Conservation (phyloP, 2,797 vertebrate genomes). For the Hemibagrus guttatus region DNA sequence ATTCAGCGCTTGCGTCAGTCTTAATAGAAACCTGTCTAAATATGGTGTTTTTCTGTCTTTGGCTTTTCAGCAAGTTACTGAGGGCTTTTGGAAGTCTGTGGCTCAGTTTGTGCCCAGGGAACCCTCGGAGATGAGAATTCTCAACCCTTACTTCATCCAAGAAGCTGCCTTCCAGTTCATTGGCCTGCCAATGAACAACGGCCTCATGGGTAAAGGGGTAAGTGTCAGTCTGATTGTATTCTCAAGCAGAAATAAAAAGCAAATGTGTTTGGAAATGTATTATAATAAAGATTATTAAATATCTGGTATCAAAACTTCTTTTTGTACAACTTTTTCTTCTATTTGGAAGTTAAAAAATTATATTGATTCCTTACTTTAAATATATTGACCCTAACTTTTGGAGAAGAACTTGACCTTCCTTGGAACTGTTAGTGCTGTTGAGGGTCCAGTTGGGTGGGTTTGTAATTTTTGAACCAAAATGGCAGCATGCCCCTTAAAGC, state of each 20-base stretch:
- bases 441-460: slow-evolving; percentile 14
- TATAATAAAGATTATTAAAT: neutral
- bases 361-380: neutral
- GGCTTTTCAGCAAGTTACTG: slow-evolving; percentile 61
- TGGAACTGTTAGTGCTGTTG: neutral
- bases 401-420: slow-evolving; percentile 5
- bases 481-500: slow-evolving; percentile 37
- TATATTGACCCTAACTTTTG: neutral
- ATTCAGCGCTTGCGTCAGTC: slow-evolving; percentile 5
- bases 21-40: slow-evolving; percentile 27
- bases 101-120: slow-evolving; percentile 87
- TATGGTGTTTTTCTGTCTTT: neutral
- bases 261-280: neutral
- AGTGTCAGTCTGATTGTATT: slow-evolving; percentile 57
- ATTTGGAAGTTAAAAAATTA: neutral
- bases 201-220: slow-evolving; percentile 97
- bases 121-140: slow-evolving; percentile 90
- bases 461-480: slow-evolving; percentile 33
- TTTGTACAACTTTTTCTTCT: neutral
- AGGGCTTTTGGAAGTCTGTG: slow-evolving; percentile 98
- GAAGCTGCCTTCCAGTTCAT: slow-evolving; percentile 99
- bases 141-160: slow-evolving; percentile 98
- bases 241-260: neutral
- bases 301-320: neutral
- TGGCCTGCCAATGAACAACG: slow-evolving; percentile 94